Evolutionary conservation across 2,113 vertebrate species (phyloP).

Genomic region (Proterorhinus semilunaris): DNA sequence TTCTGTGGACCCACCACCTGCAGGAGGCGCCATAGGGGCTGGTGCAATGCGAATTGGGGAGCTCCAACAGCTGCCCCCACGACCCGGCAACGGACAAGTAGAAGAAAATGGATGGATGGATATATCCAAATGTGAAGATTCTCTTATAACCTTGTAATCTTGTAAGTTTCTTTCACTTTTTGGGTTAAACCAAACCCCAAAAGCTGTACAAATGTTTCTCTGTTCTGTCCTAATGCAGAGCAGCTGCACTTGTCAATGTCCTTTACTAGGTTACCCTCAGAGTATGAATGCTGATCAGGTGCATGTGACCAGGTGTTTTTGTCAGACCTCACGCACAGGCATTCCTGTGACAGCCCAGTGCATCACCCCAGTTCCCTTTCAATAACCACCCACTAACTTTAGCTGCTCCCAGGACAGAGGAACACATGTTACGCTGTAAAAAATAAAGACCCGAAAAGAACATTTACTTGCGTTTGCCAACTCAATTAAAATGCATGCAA

Average conservation of each 20-base stretch:
- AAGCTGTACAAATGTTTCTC: constrained; percentile 46
- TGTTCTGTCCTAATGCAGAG: constrained; percentile 36
- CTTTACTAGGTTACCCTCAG: constrained; percentile 27
- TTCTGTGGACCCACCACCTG: no score
- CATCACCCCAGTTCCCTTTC: constrained; percentile 45
- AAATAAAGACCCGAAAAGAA: not conserved
- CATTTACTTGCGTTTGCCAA: not conserved
- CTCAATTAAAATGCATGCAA: constrained; percentile 1
- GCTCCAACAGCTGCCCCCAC: no score
- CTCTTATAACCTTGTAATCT: constrained; percentile 9
- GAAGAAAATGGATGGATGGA: no score
- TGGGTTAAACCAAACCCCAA: constrained; percentile 40
- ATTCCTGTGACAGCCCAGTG: constrained; percentile 67
- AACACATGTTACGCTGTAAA: not conserved
- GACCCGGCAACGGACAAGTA: no score
- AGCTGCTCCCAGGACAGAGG: not conserved
- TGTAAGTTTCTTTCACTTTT: constrained; percentile 43
- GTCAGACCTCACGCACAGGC: constrained; percentile 51
- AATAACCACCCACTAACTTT: not conserved
- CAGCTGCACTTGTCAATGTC: constrained; percentile 46
- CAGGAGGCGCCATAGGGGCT: no score
- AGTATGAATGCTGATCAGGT: constrained; percentile 39
- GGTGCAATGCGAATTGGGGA: no score
- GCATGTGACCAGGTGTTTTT: constrained; percentile 62
- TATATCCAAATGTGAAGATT: no score